Evolutionary conservation across 2,797 vertebrate species (phyloP).

Genomic region (Myioborus melanocephalus): DNA sequence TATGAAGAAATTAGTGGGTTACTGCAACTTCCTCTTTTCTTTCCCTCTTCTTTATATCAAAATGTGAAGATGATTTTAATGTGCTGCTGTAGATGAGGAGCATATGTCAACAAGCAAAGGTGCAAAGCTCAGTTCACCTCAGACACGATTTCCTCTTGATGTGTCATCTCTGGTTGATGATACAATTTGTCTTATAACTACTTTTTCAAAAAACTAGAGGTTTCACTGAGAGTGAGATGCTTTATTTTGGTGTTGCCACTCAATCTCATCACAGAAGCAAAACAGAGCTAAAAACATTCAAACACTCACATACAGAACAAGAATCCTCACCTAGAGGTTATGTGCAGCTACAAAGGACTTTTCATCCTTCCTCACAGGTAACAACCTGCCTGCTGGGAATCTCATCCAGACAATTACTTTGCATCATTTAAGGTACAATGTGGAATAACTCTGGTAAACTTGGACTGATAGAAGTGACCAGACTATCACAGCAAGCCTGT

Average conservation of each 20-base stretch:
- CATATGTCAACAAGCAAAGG: neutral
- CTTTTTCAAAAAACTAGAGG: neutral
- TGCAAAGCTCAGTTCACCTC: neutral
- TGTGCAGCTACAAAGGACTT: neutral
- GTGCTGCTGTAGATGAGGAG: neutral
- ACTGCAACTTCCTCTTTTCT: neutral
- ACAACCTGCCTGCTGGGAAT: neutral
- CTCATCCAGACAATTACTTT: neutral
- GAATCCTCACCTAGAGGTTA: neutral
- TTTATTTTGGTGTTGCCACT: neutral
- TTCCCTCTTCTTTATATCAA: neutral
- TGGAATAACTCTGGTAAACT: neutral
- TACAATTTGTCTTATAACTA: neutral
- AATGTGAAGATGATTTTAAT: neutral
- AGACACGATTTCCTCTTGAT: neutral
- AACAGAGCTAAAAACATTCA: neutral
- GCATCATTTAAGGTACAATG: neutral
- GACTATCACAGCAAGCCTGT: neutral
- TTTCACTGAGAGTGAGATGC: neutral
- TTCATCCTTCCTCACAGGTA: neutral
- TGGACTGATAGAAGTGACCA: neutral
- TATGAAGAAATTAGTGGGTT: neutral
- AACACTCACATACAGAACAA: neutral
- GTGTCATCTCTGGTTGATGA: neutral
- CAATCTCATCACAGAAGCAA: neutral